Conservation (phyloP, 1,140 invertebrate species). For the Drosophila orosa region DNA sequence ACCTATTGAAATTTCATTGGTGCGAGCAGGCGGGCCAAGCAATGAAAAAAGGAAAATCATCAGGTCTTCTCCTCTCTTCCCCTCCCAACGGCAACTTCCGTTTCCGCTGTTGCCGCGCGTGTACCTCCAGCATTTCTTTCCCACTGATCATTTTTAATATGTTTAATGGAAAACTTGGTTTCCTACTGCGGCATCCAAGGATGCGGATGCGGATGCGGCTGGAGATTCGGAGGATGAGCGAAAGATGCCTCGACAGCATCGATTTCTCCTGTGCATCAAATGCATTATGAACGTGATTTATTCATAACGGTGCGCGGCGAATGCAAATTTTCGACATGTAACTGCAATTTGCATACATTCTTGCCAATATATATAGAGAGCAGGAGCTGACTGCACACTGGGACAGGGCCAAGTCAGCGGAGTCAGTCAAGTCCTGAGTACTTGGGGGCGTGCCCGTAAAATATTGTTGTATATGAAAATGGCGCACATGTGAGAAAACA, state of each 20-base stretch:
- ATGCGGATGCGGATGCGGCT: slow-evolving; percentile 9
- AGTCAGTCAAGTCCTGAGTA: slow-evolving; percentile 50
- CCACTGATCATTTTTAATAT: slow-evolving; percentile 54
- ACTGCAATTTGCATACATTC: slow-evolving; percentile 67
- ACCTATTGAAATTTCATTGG: slow-evolving; percentile 77
- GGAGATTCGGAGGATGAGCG: slow-evolving; percentile 7
- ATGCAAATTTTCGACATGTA: slow-evolving; percentile 70
- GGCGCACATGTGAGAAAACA: slow-evolving; percentile 28
- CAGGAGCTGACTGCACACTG: not conserved
- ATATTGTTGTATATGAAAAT: slow-evolving; percentile 54
- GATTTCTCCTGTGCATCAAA: slow-evolving; percentile 63
- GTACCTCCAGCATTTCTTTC: slow-evolving; percentile 21
- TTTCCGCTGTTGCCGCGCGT: slow-evolving; percentile 41
- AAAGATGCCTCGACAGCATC: slow-evolving; percentile 57
- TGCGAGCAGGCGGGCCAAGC: slow-evolving; percentile 5
- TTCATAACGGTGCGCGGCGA: slow-evolving; percentile 65
- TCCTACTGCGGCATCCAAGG: slow-evolving; percentile 15
- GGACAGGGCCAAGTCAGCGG: slow-evolving; percentile 25
- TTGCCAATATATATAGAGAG: slow-evolving; percentile 36
- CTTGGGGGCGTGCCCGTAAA: slow-evolving; percentile 42
- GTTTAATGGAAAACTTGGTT: slow-evolving; percentile 55
- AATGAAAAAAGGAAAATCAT: slow-evolving; percentile 10
- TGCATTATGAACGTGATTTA: slow-evolving; percentile 69
- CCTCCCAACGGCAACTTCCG: slow-evolving; percentile 43
- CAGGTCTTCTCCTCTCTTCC: not conserved